A percentile compares a stretch with the other conserved stretches of the same genome.
Conservation (phyloP, 2,888 invertebrate genomes). For the Drosophila rellima region DNA sequence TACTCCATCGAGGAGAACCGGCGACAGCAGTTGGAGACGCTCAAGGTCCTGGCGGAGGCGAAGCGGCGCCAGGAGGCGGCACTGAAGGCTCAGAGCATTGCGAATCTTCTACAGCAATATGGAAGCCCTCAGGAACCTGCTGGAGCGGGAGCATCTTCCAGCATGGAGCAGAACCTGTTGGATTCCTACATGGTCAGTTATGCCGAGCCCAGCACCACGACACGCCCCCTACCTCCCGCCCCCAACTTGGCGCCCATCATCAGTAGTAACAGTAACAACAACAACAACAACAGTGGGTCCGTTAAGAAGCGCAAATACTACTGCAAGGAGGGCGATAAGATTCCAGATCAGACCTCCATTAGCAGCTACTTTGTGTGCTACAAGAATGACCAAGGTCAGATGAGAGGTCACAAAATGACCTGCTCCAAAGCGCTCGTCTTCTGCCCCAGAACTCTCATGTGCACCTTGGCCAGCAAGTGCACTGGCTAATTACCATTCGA, state of each 20-base stretch:
- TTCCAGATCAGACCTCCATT: slow-evolving; percentile 86
- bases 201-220: slow-evolving; percentile 41
- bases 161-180: slow-evolving; percentile 67
- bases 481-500: slow-evolving; percentile 52
- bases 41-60: slow-evolving; percentile 82
- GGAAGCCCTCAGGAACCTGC: slow-evolving; percentile 27
- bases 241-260: slow-evolving; percentile 23
- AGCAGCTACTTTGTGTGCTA: slow-evolving; percentile 86
- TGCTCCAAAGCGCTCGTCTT: slow-evolving; percentile 86
- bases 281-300: slow-evolving; percentile 16
- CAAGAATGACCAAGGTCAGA: slow-evolving; percentile 82
- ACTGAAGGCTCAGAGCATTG: slow-evolving; percentile 80
- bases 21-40: slow-evolving; percentile 82
- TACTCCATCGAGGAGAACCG: slow-evolving; percentile 80
- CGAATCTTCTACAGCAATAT: slow-evolving; percentile 77
- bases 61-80: slow-evolving; percentile 81
- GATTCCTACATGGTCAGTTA: slow-evolving; percentile 61
- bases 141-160: slow-evolving; percentile 17
- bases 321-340: slow-evolving; percentile 86
- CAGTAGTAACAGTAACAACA: slow-evolving; percentile 8
- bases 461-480: slow-evolving; percentile 85
- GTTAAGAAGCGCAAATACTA: slow-evolving; percentile 84
- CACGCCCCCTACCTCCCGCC: slow-evolving; percentile 29
- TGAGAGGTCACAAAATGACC: slow-evolving; percentile 86
- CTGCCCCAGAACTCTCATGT: slow-evolving; percentile 85